Percentiles rank a stretch among this genome's conserved stretches.
Conservation (phyloP, 2,888 invertebrate species). For the Lathronympha strigana region DNA sequence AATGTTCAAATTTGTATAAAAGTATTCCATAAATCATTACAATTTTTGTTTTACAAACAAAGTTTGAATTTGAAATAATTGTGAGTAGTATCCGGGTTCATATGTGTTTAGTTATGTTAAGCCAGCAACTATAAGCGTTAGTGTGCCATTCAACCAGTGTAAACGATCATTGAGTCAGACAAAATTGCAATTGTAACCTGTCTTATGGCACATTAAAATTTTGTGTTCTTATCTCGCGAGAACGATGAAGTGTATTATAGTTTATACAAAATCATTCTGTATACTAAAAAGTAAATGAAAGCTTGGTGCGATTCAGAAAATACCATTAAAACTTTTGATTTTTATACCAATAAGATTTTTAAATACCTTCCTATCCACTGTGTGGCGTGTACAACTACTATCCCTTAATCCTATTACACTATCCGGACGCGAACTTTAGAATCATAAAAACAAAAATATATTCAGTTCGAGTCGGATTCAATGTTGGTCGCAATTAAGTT, state of each 20-base stretch:
- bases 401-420: too few species aligned
- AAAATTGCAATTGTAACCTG: slow-evolving; percentile 74
- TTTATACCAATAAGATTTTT: slow-evolving; percentile 81
- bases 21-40: slow-evolving; percentile 57
- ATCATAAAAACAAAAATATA: too few species aligned
- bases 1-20: slow-evolving; percentile 65
- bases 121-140: slow-evolving; percentile 54
- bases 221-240: slow-evolving; percentile 70
- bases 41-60: slow-evolving; percentile 47
- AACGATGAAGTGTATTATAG: slow-evolving; percentile 77
- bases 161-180: slow-evolving; percentile 76
- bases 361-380: slow-evolving; percentile 53
- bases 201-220: slow-evolving; percentile 67
- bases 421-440: too few species aligned
- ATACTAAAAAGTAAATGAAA: slow-evolving; percentile 84
- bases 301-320: slow-evolving; percentile 85
- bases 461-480: too few species aligned
- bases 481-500: too few species aligned
- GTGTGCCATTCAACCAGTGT: slow-evolving; percentile 71
- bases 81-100: slow-evolving; percentile 50
- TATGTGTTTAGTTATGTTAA: slow-evolving; percentile 50
- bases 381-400: slow-evolving; percentile 19
- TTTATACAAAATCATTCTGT: slow-evolving; percentile 82
- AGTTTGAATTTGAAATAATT: slow-evolving; percentile 44
- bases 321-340: slow-evolving; percentile 85